phyloP scores from a whole-genome alignment of 2,113 vertebrate species.

The Turnix velox region DNA sequence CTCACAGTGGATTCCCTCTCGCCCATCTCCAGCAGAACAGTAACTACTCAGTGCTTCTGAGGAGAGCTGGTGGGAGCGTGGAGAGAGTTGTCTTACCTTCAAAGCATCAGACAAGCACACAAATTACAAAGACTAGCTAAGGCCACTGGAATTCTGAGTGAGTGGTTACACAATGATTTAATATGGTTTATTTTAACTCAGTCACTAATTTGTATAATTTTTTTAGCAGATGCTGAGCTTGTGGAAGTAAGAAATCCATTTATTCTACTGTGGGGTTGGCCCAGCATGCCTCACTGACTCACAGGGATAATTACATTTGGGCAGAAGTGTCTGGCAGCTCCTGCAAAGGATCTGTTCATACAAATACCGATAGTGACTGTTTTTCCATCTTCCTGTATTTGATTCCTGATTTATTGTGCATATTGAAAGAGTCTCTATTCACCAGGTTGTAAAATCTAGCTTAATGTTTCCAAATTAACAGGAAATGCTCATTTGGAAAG shows the following conservation, averaged over 20 bases:
- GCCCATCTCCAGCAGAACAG: not conserved
- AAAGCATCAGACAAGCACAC: not conserved
- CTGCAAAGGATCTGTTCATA: not conserved
- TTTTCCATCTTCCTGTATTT: not conserved
- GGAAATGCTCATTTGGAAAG: not conserved
- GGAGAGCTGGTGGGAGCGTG: not conserved
- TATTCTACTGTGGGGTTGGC: not conserved
- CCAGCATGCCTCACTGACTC: not conserved
- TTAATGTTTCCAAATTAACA: not conserved
- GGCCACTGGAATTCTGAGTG: not conserved
- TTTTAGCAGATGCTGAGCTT: not conserved
- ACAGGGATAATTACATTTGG: not conserved
- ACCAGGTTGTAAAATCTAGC: not conserved
- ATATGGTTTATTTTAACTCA: not conserved
- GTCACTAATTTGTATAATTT: not conserved
- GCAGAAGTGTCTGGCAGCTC: not conserved
- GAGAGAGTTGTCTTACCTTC: not conserved
- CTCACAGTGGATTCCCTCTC: not conserved
- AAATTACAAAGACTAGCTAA: not conserved
- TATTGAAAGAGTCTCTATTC: not conserved
- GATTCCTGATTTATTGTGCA: not conserved
- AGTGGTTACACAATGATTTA: not conserved
- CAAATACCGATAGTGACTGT: not conserved
- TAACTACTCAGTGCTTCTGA: not conserved
- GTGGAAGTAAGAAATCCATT: not conserved